These are phyloP conservation scores for Salpingus planirostris DNA, from an alignment of 2,888 invertebrate genomes.

Conservation along the genomic window DNA sequence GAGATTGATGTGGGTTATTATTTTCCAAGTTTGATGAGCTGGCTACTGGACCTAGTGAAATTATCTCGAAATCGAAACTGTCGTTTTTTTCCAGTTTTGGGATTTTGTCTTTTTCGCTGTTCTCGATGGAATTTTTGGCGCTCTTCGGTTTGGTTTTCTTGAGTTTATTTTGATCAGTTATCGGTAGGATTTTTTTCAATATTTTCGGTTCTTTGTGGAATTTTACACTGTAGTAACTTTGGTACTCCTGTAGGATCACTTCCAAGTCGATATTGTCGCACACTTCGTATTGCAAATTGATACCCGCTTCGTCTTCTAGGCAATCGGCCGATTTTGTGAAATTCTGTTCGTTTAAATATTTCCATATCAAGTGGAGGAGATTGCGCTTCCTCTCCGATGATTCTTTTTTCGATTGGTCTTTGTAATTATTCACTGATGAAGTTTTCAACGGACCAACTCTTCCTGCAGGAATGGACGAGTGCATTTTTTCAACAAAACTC, in stretches of 20 bases:
- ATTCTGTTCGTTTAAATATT: constrained; percentile 60
- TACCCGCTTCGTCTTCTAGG: constrained; percentile 62
- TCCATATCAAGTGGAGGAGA: constrained; percentile 55
- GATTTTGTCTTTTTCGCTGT: too few relatives aligned
- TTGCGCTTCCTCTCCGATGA: constrained; percentile 41
- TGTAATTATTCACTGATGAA: too few relatives aligned
- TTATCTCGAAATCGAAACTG: constrained; percentile 26
- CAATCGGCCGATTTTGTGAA: constrained; percentile 53
- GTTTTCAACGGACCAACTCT: too few relatives aligned
- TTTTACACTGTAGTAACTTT: constrained; percentile 73
- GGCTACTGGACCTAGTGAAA: constrained; percentile 15
- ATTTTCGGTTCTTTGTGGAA: constrained; percentile 83
- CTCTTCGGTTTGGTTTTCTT: constrained; percentile 3
- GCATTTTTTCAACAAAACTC: too few relatives aligned
- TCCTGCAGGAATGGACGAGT: too few relatives aligned
- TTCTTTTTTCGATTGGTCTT: constrained; percentile 28
- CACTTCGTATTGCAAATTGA: constrained; percentile 60
- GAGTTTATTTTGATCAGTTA: constrained; percentile 20
- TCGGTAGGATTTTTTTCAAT: constrained; percentile 46
- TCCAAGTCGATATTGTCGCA: constrained; percentile 91
- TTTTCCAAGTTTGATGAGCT: constrained; percentile 1
- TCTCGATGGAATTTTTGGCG: constrained; percentile 10
- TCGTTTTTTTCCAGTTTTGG: constrained; percentile 13
- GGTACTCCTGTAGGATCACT: constrained; percentile 81
- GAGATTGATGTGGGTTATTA: neutral